Evolutionary conservation across 2,888 invertebrate species (phyloP), one percentile per base, ranked within the genome.

Genomic region (Drosophila cognata): DNA sequence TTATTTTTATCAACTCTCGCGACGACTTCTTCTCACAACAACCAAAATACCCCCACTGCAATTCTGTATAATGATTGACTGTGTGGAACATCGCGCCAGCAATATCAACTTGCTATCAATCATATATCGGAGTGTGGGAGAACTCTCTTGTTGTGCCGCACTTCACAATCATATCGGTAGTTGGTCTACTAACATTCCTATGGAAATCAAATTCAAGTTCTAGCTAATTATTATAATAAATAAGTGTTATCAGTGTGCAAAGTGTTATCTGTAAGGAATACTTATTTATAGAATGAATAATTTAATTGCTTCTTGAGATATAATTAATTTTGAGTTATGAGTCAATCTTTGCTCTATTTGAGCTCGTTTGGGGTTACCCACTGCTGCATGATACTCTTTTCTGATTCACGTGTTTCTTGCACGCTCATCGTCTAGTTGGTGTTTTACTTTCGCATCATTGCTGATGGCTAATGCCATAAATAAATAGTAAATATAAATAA

Each of bases 251-350:
- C 63, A 46, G 16, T 46, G 28, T 35, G 35, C 21, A 33, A 11
- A 11, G 11, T 28, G 35, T 60, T 69, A 52, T 69, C 62, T 71
- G 4, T 0, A 28, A 28, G 6, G 11, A n/a, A 29, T 35, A 29
- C 25, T 43, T 70, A 52, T 69, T 29, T 53, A 31, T 48, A 48
- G 38, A 60, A 60, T 66, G 56, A 58, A 74, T 52, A 74, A 41
- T 58, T 66, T 31, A 46, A 25, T 66, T 65, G 25, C 29, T 50
- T 74, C 25, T 6, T 46, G 25, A 21, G 38, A 65, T 73, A 71
- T 53, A 18, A 41, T 8, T n/a, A 5, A 18, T n/a, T 56, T n/a
- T 18, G 33, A 51, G 16, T 10, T 51, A n/a, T 41, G 52, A 69
- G 21, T 70, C 70, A 58, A 58, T 58, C n/a, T 70, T 31, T 51